Evolutionary conservation across 2,797 vertebrate species (phyloP), one percentile per base, ranked within the genome.

Genomic region (Sternarchorhynchus goeldii): DNA sequence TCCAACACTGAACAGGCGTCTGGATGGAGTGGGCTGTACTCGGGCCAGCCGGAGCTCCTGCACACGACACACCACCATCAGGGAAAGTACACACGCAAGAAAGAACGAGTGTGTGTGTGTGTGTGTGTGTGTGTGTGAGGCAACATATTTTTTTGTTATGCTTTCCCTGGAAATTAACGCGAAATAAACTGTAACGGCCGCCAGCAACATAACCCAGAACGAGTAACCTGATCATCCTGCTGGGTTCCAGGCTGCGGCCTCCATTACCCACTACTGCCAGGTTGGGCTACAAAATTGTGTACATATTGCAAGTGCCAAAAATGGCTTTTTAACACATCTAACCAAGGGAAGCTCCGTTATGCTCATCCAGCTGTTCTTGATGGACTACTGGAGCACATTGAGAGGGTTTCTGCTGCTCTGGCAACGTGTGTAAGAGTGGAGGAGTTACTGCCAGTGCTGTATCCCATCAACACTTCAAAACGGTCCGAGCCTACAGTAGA

Each of bases 11-110:
- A 93, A 91, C 77, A 94, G 91, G 31, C 92, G 92, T 45, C 93
- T 90, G 3, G 93, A 92, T 0, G 91, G 92, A 73, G 90, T 95
- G 59, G 94, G 94, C 8, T 92, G 92, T 1, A 95, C 94, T 21
- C 94, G 87, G 31, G 94, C 94, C 4, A 94, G 89, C 78, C 92
- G 90, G 4, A 92, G 93, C 85, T 95, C 94, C 95, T 97, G 85
- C 57, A 75, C 36, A 63, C 59, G 17, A 34, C 10, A 70, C 39
- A 17, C 60, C 6, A 60, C 21, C 41, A 1, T 25, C 3, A 21
- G 16, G 2, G 20, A n/a, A 29, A 20, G 31, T 58, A 29, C 50
- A 45, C 36, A 53, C 50, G 29, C 18, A 21, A 60, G 59, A 50
- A 59, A 32, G 55, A 74, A 4, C 20, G 20, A 20, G 20, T 29